Percentiles rank a stretch among this genome's conserved stretches.
These are phyloP conservation scores for Solenopsis fugax DNA, from an alignment of 1,140 invertebrate species.

Conservation along the genomic window DNA sequence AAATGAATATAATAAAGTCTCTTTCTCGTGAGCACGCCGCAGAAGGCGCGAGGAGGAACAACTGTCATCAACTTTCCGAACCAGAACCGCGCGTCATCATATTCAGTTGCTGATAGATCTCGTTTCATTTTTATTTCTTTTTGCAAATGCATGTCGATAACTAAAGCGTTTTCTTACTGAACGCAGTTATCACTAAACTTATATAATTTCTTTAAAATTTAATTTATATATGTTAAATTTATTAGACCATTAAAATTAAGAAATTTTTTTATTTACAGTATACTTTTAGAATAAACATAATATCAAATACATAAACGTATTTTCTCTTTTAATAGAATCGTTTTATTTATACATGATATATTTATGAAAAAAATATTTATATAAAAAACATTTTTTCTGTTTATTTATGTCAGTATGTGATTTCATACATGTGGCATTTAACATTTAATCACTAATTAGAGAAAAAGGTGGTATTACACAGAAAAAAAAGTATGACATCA, in stretches of 20 bases:
- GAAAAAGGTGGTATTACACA: no score
- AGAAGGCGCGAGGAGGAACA: background rate
- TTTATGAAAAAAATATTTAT: background rate
- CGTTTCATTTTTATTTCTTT: background rate
- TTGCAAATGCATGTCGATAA: background rate
- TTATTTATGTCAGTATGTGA: background rate
- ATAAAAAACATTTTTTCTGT: background rate
- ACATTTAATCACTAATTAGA: background rate
- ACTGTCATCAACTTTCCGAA: constrained; percentile 11
- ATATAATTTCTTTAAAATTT: background rate
- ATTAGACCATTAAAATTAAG: background rate
- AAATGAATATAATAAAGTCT: background rate
- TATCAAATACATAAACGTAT: background rate
- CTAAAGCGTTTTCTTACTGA: background rate
- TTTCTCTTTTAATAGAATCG: constrained; percentile 2
- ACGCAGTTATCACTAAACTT: background rate
- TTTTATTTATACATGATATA: background rate
- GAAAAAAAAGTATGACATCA: no score
- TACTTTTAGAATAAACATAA: background rate
- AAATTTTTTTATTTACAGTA: background rate
- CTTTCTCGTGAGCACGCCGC: background rate
- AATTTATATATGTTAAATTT: background rate
- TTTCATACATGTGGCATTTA: background rate
- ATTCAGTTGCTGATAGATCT: background rate
- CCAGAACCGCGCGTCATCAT: constrained; percentile 6